Conservation (phyloP, 2,797 vertebrate genomes). For the Pseudocheirus occidentalis region DNA sequence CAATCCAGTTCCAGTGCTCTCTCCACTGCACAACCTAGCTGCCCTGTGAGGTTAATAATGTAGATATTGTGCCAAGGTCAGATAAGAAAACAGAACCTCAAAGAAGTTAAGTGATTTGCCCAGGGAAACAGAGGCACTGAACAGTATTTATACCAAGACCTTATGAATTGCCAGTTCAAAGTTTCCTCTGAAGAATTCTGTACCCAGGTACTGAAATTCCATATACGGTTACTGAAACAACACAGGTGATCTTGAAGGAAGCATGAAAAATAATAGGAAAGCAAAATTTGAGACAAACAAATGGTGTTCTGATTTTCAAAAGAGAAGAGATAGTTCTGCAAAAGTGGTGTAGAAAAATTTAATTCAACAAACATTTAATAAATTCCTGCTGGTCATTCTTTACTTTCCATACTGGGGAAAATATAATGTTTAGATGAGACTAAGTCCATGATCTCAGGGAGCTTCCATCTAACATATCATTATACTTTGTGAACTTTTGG, state of each 20-base stretch:
- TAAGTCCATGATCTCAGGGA: neutral
- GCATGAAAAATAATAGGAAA: neutral
- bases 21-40: neutral
- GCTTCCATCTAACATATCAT: neutral
- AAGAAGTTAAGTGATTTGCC: neutral
- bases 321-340: neutral
- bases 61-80: neutral
- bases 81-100: neutral
- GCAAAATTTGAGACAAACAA: neutral
- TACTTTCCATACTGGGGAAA: neutral
- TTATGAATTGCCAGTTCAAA: neutral
- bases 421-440: neutral
- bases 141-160: neutral
- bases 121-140: neutral
- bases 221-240: neutral
- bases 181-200: neutral
- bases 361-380: neutral
- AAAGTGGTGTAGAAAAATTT: neutral
- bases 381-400: neutral
- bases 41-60: neutral
- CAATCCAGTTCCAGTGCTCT: neutral
- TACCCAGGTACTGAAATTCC: neutral
- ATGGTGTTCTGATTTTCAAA: neutral
- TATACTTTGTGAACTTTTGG: neutral
- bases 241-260: neutral